These are phyloP conservation scores for Cephalopachus bancanus DNA, from an alignment of 2,797 vertebrate genomes.

Conservation along the genomic window DNA sequence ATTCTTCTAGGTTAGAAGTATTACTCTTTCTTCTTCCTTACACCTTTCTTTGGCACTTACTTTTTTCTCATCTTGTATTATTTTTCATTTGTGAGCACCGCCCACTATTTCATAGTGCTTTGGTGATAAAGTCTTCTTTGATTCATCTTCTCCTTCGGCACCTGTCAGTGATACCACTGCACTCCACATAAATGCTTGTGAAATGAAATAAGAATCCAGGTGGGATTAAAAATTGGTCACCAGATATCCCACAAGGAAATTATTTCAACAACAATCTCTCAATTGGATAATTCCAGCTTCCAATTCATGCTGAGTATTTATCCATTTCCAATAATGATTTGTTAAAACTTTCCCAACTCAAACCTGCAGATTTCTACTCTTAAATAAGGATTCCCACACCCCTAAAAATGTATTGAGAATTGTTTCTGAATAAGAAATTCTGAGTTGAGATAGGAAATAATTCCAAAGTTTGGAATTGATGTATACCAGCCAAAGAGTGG, in stretches of 20 bases:
- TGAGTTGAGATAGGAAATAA: not conserved
- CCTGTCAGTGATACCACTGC: not conserved
- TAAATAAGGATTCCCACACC: not conserved
- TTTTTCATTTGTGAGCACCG: not conserved
- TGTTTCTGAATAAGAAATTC: constrained; percentile 5
- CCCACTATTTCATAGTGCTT: not conserved
- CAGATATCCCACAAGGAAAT: not conserved
- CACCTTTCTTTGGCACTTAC: not conserved
- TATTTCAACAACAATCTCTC: not conserved
- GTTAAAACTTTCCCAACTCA: constrained; percentile 54
- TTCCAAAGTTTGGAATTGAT: not conserved
- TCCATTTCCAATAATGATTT: not conserved
- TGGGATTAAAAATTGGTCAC: not conserved
- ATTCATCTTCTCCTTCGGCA: not conserved
- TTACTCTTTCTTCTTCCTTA: not conserved
- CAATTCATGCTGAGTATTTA: not conserved
- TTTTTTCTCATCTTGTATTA: not conserved
- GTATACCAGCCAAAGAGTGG: not conserved
- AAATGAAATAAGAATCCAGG: not conserved
- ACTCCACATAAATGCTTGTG: not conserved
- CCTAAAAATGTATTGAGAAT: not conserved
- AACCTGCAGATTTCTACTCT: not conserved
- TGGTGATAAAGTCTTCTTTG: not conserved
- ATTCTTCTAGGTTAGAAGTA: not conserved
- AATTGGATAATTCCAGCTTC: not conserved